Evolutionary conservation across 2,888 invertebrate genomes (phyloP).

Genomic region (Ganaspis brasiliensis): DNA sequence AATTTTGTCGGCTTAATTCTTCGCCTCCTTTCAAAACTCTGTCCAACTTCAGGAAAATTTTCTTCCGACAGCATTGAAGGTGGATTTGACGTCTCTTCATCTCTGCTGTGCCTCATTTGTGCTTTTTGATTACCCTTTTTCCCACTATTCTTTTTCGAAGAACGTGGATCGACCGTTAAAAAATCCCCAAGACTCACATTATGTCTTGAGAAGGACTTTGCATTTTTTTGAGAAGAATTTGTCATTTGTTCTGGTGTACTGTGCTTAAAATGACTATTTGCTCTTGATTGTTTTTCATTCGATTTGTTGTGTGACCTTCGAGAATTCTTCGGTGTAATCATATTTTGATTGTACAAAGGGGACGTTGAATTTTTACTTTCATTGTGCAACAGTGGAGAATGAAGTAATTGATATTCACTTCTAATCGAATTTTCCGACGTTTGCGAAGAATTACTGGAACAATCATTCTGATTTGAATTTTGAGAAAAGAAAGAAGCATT

Average conservation of each 20-base stretch:
- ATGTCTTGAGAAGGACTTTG: conserved; percentile 59
- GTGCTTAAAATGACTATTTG: conserved; percentile 44
- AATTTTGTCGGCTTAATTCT: conserved; percentile 73
- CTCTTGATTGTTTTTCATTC: conserved; percentile 37
- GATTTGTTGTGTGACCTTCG: conserved; percentile 49
- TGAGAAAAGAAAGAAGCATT: conserved; percentile 50
- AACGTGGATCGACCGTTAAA: conserved; percentile 58
- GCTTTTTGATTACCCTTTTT: conserved; percentile 55
- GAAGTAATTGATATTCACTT: conserved; percentile 47
- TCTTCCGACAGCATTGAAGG: conserved; percentile 50
- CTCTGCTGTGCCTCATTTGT: conserved; percentile 46
- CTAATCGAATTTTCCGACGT: conserved; percentile 52
- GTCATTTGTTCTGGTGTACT: conserved; percentile 54
- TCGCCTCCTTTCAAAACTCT: conserved; percentile 59
- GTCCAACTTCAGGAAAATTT: conserved; percentile 56
- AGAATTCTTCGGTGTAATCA: conserved; percentile 50
- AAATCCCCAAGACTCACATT: conserved; percentile 69
- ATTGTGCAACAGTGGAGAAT: conserved; percentile 47
- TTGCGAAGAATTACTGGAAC: conserved; percentile 53
- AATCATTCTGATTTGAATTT: conserved; percentile 46
- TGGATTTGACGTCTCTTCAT: conserved; percentile 29
- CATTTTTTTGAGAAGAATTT: conserved; percentile 59
- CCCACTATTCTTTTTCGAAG: conserved; percentile 58
- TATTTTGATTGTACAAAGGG: conserved; percentile 58
- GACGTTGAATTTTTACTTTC: conserved; percentile 61